phyloP scores from a whole-genome alignment of 2,113 vertebrate species.

The Gadus macrocephalus region DNA sequence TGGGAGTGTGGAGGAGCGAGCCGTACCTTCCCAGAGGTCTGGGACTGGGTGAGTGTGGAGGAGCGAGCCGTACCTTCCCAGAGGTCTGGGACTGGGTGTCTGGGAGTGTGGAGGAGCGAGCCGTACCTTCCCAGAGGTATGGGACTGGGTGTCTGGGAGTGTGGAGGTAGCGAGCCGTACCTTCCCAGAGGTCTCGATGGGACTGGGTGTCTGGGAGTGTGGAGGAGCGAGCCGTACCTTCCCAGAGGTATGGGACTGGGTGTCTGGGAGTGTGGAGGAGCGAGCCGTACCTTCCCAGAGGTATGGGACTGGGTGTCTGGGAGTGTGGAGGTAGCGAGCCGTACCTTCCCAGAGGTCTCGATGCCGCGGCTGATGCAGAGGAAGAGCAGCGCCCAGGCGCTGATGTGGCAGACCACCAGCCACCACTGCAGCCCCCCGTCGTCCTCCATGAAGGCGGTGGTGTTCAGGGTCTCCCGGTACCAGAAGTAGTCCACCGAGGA shows the following conservation, averaged over 20 bases:
- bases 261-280: not conserved
- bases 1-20: no score
- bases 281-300: constrained; percentile 81
- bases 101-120: no score
- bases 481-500: constrained; percentile 88
- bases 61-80: no score
- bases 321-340: not conserved
- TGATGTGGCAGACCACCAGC: constrained; percentile 77
- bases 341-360: constrained; percentile 92
- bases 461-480: constrained; percentile 88
- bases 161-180: constrained; percentile 53
- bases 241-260: no score
- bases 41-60: no score
- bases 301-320: constrained; percentile 47
- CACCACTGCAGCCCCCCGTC: constrained; percentile 83
- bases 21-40: no score
- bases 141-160: no score
- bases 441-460: constrained; percentile 68
- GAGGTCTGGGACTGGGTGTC: no score
- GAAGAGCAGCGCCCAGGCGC: constrained; percentile 81
- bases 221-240: no score
- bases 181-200: constrained; percentile 91
- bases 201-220: no score
- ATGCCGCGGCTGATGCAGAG: constrained; percentile 86
- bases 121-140: no score